These are phyloP conservation scores for Orchestes rusci DNA, from an alignment of 2,888 invertebrate species.

Conservation along the genomic window DNA sequence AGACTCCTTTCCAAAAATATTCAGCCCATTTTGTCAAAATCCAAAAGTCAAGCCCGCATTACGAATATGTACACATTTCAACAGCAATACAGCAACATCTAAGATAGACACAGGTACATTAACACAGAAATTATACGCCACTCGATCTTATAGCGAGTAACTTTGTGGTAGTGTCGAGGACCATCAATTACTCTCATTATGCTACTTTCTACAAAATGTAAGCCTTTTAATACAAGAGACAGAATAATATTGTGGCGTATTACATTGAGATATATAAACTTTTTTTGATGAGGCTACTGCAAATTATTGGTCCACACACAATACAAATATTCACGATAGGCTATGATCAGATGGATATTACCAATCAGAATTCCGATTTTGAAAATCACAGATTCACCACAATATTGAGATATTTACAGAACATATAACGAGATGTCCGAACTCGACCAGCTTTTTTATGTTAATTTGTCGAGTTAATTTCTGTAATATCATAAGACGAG, in stretches of 20 bases:
- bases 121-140: conserved; percentile 32
- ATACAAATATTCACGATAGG: conserved; percentile 12
- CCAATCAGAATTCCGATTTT: conserved; percentile 16
- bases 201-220: conserved; percentile 2
- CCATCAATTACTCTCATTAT: conserved; percentile 2
- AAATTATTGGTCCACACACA: conserved; percentile 13
- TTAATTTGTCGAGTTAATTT: no score
- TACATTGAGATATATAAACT: not conserved
- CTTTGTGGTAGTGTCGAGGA: conserved; percentile 8
- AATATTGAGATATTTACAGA: conserved; percentile 21
- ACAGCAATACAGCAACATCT: conserved; percentile 38
- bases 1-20: no score
- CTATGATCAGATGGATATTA: conserved; percentile 9
- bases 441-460: no score
- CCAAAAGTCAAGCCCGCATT: conserved; percentile 6
- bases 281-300: not conserved
- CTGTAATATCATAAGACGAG: no score
- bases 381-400: conserved; percentile 24
- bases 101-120: conserved; percentile 39
- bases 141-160: conserved; percentile 21
- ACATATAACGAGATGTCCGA: no score
- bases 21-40: not conserved
- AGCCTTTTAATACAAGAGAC: not conserved
- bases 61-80: conserved; percentile 33
- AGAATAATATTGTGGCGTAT: not conserved